Evolutionary conservation across 1,140 invertebrate species (phyloP), one percentile per base, ranked within the genome.

Genomic region (Ylistrum balloti): DNA sequence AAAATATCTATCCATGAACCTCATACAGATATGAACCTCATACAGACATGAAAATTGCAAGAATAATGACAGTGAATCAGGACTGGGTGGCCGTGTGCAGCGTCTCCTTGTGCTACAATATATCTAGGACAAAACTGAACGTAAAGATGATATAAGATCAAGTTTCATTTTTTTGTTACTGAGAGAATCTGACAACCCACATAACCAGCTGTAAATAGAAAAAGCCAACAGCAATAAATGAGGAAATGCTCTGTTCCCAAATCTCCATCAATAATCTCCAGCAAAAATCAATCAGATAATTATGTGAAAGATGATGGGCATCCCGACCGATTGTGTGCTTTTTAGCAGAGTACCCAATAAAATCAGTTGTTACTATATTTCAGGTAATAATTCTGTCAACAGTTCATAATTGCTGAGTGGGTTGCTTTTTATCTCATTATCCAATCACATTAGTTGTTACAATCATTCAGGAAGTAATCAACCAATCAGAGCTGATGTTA

Each of bases 261-360:
- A 20, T 3, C 2, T 74, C n/a, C 56, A 74, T 74, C 56, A 28
- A 28, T 74, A 74, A 74, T 74, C 56, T 28, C 13, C 9, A 28
- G 28, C n/a, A n/a, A 28, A 74, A 74, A 74, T 74, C 56, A 74
- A 74, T 74, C 56, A 28, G 56, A 74, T 74, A 74, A 74, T 74
- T 74, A 3, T 11, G n/a, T 74, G 22, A 74, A 74, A 74, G 56
- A 74, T 74, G 13, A 74, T 28, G n/a, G n/a, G 56, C 56, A 74
- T 74, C 56, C 56, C 17, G 56, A 74, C 56, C 5, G 22, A 28
- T 28, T 74, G n/a, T 74, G 22, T 74, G 56, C 20, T 74, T 74
- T 74, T 74, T 74, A 74, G 56, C 56, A 2, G n/a, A 74, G 56
- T 74, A 28, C 1, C 56, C 56, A 74, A 74, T 74, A 22, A 74